Evolutionary conservation across 1,140 invertebrate species (phyloP), one percentile per base, ranked within the genome.

Genomic region (Catajapyx aquilonaris): DNA sequence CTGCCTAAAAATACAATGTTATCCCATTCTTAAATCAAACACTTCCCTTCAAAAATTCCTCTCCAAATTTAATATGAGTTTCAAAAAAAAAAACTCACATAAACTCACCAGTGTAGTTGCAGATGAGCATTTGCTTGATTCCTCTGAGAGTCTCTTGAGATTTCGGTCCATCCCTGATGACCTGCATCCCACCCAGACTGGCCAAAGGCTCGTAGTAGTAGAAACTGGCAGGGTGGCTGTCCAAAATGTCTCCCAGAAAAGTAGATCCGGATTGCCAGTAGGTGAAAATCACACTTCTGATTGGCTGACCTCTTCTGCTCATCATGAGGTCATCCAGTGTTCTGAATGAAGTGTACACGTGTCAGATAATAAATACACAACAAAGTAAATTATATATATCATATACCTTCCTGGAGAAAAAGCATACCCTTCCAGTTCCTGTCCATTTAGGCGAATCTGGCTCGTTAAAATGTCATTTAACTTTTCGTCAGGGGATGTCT

Each of bases 141-240:
- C 46, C 34, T 5, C 30, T 31, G 17, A 48, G 11, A 4, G 42
- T 44, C 32, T 47, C 42, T 15, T 40, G 25, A 0, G 44, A 40
- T 10, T 43, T 31, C 22, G 23, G 2, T 2, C 39, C 43, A 9
- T n/a, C n/a, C n/a, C n/a, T n/a, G n/a, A n/a, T n/a, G n/a, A n/a
- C n/a, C n/a, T n/a, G n/a, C n/a, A n/a, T n/a, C n/a, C n/a, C n/a
- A n/a, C n/a, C n/a, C n/a, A n/a, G n/a, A n/a, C n/a, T n/a, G n/a
- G n/a, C n/a, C n/a, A 60, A 39, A 9, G 58, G 58, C 36, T 60
- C 58, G 41, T 55, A 60, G 37, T 56, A 54, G 38, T 60, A 56
- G 41, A 53, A 60, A 1, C 52, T 57, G 18, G 49, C 55, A 17
- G 55, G 54, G 37, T 52, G 50, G 35, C 47, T 45, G 20, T 51